Evolutionary conservation across 2,113 vertebrate species (phyloP), one percentile per base, ranked within the genome.

Genomic region (Serinus canaria): DNA sequence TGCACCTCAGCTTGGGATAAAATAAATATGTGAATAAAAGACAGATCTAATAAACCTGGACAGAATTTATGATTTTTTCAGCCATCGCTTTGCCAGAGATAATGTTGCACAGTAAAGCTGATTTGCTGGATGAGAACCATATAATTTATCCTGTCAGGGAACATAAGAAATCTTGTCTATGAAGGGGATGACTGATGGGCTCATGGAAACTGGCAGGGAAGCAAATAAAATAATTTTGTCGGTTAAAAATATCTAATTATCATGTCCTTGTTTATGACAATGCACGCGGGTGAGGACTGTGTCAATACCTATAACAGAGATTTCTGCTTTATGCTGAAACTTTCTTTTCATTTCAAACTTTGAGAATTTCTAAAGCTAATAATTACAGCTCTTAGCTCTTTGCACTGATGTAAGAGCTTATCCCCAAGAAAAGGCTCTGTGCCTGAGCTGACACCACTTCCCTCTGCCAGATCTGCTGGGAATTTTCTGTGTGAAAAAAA

Each of bases 91-190:
- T 97, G 95, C 80, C 43, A 96, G 93, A 97, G 97, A 97, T 98
- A 97, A 98, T 96, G 97, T 97, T 97, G 96, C 83, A 28, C 93
- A 95, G 97, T 97, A 97, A 98, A 95, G 97, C 97, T 97, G 98
- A 97, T 98, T 98, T 97, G 97, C 97, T 91, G 95, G 97, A 94
- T 97, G 97, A 97, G 97, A 97, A 97, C 97, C 97, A 93, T 98
- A 97, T 98, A 98, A 98, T 98, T 98, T 98, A 97, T 97, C 97
- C 97, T 98, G 97, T 98, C 98, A 98, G 92, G 75, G 97, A 97
- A 92, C 95, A 96, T 94, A 97, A 97, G 97, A 98, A 98, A 97
- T 96, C 96, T 96, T 96, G 91, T 97, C 95, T 96, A 77, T 73
- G 88, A 94, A 91, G 87, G 89, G 94, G 94, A 95, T 98, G 97